A percentile compares a stretch with the other conserved stretches of the same genome.
phyloP scores from a whole-genome alignment of 2,797 vertebrate genomes.

The Xerus rutilus region DNA sequence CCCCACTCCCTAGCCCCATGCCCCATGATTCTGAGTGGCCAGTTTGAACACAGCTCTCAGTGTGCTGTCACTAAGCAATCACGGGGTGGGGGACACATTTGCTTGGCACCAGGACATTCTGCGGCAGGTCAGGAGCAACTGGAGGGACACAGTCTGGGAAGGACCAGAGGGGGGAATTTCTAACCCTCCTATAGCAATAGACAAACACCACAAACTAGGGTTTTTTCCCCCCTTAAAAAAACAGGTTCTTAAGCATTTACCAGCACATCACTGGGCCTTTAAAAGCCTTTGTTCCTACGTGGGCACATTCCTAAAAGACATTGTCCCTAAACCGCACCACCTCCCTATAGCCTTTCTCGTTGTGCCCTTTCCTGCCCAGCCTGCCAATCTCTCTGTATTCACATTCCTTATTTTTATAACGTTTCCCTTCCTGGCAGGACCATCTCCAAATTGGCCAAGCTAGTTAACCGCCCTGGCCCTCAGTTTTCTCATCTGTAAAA shows the following conservation, averaged over 20 bases:
- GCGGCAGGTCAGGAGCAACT: not conserved
- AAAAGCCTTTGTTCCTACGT: not conserved
- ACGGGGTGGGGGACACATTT: fast-evolving
- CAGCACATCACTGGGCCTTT: not conserved
- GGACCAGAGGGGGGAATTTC: too few species aligned
- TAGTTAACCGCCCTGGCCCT: not conserved
- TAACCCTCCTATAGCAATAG: not conserved
- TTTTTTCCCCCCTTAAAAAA: not conserved
- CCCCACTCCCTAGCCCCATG: not conserved
- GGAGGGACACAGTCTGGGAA: not conserved
- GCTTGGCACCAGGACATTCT: not conserved
- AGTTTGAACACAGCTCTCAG: not conserved
- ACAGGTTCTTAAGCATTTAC: not conserved
- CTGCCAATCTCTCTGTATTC: not conserved
- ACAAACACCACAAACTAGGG: not conserved
- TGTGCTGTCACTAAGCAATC: not conserved
- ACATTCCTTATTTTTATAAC: not conserved
- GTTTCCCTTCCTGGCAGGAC: not conserved
- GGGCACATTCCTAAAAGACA: not conserved
- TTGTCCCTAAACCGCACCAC: not conserved
- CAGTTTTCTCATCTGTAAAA: not conserved
- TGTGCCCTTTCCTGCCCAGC: not conserved
- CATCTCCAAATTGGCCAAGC: not conserved
- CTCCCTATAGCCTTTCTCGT: not conserved
- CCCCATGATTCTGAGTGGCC: not conserved